Base-by-base conservation (phyloP, 2,888 invertebrate species). In the Podabrus alpinus region DNA sequence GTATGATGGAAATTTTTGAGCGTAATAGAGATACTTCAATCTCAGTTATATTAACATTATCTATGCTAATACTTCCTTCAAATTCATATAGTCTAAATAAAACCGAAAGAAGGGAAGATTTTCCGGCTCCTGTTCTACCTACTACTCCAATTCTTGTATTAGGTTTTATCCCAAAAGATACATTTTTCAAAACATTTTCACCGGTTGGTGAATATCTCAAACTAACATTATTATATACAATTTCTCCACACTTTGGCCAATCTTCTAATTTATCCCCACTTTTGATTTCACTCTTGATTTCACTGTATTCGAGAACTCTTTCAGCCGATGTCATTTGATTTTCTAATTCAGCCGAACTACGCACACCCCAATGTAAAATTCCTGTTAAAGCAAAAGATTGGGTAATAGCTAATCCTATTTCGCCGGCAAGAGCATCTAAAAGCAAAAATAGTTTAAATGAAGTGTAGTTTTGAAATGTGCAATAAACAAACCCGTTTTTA, bases 251-350 rank as follows among this genome's bases (percentile, higher is more conserved):
- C 29, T 89, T 88, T 0, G 95, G 95, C 95, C 95, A 95, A 0
- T 91, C 89, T 13, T 90, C 88, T 19, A 91, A 90, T 24, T 92
- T 93, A 80, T 70, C 69, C 7, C 85, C 85, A 61, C 72, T 69
- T n/a, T 78, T 78, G 13, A 80, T 75, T 80, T 89, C 88, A 7
- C 82, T 80, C 75, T 88, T 86, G 10, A 92, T 83, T n/a, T 88
- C 85, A 1, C 89, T 83, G 69, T 87, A 87, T 79, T 87, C 87
- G 24, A 85, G 64, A 0, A 94, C 90, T 85, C 97, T 91, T 87
- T 98, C 98, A 0, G 97, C 97, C 9, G 95, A 93, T 2, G 95
- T 95, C 95, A 96, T 95, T 80, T 92, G 93, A 83, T 95, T 96
- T 85, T 87, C 87, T 16, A 87, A 86, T 86, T 97, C 97, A 0